Evolutionary conservation across 2,113 vertebrate species (phyloP), one percentile per base, ranked within the genome.

Genomic region (Chiloscyllium plagiosum): DNA sequence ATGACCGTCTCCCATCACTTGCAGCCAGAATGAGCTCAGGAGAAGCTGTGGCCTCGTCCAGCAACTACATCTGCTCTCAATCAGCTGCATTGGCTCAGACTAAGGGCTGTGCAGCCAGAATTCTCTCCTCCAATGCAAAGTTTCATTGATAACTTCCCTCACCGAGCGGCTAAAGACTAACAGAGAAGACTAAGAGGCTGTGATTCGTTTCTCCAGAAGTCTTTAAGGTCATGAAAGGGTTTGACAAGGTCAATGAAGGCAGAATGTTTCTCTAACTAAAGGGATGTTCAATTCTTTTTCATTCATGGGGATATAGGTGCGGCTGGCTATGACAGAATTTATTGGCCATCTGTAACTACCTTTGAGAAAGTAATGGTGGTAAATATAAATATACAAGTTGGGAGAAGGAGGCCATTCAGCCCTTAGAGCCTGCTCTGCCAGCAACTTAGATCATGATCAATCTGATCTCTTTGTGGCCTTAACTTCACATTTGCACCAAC

Each of bases 11-110:
- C 61, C 19, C 37, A 61, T 61, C 56, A 93, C 89, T 93, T 2
- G 61, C 56, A 66, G 61, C 89, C 89, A 93, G 89, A 93, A 66
- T 93, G 89, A 93, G 61, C 89, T 93, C 89, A 93, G 89, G 66
- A n/a, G 56, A n/a, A n/a, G 89, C 37, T 4, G 89, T 61, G n/a
- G 89, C 56, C 89, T 93, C 33, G 19, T 66, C 89, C 89, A 93
- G 89, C 61, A 68, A 17, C 61, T 61, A 93, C 89, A 93, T 93
- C 89, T 93, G 89, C 7, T 93, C 89, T 22, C 33, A 93, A 93
- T 93, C 61, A 66, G 89, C 61, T 42, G 89, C 37, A 33, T 33
- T 12, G 89, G 12, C 33, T 68, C 5, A 8, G 0, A 29, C 1
- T 19, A 56, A 66, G 56, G 56, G 61, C 33, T 1, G 29, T 65